Conservation (phyloP, 2,113 vertebrate species). For the Rhinoptilus africanus region DNA sequence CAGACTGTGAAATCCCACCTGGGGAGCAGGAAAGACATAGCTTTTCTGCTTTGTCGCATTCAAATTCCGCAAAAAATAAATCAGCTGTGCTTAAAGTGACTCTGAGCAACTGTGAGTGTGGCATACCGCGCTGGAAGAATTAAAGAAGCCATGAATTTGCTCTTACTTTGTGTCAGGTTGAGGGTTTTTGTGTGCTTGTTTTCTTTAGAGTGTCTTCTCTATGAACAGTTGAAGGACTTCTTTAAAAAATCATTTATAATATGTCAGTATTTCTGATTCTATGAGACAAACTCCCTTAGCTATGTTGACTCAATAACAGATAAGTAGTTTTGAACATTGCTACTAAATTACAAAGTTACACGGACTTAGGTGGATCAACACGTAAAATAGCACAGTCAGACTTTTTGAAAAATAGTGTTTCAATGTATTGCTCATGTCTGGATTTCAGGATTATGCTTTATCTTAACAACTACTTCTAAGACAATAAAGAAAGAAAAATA, state of each 20-base stretch:
- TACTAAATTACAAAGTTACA: not conserved
- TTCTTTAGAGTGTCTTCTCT: not conserved
- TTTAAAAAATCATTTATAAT: not conserved
- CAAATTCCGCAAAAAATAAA: constrained; percentile 52
- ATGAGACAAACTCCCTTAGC: not conserved
- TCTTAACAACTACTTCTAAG: not conserved
- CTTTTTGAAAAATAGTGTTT: not conserved
- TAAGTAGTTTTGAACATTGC: not conserved
- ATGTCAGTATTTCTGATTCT: not conserved
- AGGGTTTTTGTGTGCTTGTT: not conserved
- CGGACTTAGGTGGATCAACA: not conserved
- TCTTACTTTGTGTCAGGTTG: not conserved
- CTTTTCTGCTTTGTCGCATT: constrained; percentile 34
- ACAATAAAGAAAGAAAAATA: not conserved
- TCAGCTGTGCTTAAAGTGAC: constrained; percentile 24
- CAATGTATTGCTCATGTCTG: not conserved
- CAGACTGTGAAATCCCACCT: constrained; percentile 46
- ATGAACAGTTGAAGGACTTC: not conserved
- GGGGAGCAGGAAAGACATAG: not conserved
- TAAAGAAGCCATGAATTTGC: not conserved
- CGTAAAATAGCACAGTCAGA: not conserved
- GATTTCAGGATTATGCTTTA: not conserved
- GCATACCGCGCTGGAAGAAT: not conserved
- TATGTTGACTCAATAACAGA: not conserved
- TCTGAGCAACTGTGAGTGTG: not conserved